A percentile compares a stretch with the other conserved stretches of the same genome.
Conservation (phyloP, 2,113 vertebrate species). For the Passer domesticus region DNA sequence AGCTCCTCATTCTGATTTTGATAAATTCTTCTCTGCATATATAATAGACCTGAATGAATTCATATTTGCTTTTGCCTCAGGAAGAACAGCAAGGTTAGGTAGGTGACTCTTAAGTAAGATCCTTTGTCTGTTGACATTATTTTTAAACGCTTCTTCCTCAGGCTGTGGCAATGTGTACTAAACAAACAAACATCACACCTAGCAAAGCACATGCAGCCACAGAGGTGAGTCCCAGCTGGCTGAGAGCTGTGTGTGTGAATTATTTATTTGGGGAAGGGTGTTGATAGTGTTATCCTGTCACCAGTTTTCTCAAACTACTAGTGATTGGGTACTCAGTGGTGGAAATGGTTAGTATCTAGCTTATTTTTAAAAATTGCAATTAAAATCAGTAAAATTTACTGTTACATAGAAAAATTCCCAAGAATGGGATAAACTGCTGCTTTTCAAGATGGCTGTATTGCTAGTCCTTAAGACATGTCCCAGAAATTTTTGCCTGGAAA, state of each 20-base stretch:
- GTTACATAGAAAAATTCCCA: background rate
- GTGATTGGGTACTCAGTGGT: background rate
- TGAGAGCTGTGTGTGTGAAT: slow-evolving; percentile 78
- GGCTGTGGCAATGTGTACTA: slow-evolving; percentile 72
- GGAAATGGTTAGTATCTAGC: background rate
- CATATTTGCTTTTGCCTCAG: slow-evolving; percentile 65
- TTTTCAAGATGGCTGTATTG: background rate
- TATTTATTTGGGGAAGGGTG: slow-evolving; percentile 49
- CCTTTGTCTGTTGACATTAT: slow-evolving; percentile 85
- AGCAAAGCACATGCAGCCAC: slow-evolving; percentile 37
- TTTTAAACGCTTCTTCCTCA: slow-evolving; percentile 76
- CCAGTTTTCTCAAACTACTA: background rate
- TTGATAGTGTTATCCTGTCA: background rate
- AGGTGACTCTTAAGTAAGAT: slow-evolving; percentile 74
- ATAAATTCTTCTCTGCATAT: slow-evolving; percentile 63
- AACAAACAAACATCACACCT: slow-evolving; percentile 81
- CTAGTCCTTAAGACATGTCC: background rate
- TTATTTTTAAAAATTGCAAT: background rate
- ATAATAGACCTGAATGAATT: slow-evolving; percentile 74
- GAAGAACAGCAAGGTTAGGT: slow-evolving; percentile 76
- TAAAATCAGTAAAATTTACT: background rate
- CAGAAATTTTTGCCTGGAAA: background rate
- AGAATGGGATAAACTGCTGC: background rate
- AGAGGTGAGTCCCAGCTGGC: slow-evolving; percentile 49
- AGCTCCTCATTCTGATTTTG: slow-evolving; percentile 56